phyloP scores from a whole-genome alignment of 2,113 vertebrate species.

The Petromus typicus region DNA sequence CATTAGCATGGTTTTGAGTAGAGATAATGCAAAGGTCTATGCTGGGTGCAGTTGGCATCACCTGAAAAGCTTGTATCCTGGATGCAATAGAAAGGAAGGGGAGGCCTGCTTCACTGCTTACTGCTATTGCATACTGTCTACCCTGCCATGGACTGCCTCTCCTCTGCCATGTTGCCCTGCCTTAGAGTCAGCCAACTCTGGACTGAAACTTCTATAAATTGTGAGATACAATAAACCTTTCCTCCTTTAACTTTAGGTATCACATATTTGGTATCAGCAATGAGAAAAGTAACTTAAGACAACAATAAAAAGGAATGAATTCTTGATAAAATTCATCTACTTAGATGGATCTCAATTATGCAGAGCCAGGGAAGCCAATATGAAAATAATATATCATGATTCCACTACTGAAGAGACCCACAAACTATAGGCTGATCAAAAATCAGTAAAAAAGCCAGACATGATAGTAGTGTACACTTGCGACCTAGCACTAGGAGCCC shows the following conservation, averaged over 20 bases:
- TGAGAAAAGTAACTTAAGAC: neutral
- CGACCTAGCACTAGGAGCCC: neutral
- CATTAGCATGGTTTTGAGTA: neutral
- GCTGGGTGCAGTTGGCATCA: neutral
- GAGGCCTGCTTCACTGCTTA: neutral
- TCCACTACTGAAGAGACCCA: neutral
- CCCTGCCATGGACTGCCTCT: neutral
- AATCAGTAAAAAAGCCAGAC: neutral
- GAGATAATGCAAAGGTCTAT: neutral
- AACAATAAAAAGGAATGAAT: conserved; percentile 42
- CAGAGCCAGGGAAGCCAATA: neutral
- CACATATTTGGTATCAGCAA: neutral
- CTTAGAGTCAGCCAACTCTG: neutral
- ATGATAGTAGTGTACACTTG: neutral
- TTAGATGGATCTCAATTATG: conserved; percentile 23
- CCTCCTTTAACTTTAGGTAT: neutral
- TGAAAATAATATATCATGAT: neutral
- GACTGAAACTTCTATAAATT: neutral
- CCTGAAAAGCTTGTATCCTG: neutral
- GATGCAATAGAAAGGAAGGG: neutral
- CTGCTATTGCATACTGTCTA: neutral
- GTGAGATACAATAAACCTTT: neutral
- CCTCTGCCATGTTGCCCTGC: neutral
- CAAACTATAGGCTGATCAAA: neutral
- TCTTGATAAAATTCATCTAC: neutral